Evolutionary conservation across 2,797 vertebrate genomes (phyloP), one percentile per base, ranked within the genome.

Genomic region (Meriones psammophilus): DNA sequence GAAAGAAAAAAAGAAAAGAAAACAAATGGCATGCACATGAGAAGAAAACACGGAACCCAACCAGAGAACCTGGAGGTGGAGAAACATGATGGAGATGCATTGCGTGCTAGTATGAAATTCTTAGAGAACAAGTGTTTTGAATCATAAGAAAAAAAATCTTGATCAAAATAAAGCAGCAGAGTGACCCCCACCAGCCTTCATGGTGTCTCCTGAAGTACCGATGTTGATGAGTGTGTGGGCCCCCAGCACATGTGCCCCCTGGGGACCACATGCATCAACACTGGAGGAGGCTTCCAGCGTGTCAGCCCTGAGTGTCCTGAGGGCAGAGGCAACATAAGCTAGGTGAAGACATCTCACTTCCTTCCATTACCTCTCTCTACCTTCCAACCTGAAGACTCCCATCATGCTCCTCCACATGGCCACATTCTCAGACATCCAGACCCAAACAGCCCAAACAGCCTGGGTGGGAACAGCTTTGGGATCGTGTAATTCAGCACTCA

Each of bases 401-500:
- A 98, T 99, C 56, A 99, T 99, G 0, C 99, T 99, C 50, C 99
- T 99, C 98, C 99, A 99, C 78, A 99, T 99, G 99, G 99, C 99
- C 8, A 99, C 99, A 0, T 99, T 99, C 0, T 98, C 98, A 99
- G 26, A 97, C 46, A 50, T 50, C 99, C 0, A 99, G 99, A n/a
- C n/a, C n/a, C n/a, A n/a, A n/a, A n/a, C n/a, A 2, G 99, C 99
- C 0, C 46, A 50, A 99, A 99, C 98, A 99, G 99, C 98, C 98
- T 99, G 5, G 99, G 99, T 0, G 99, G 99, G 28, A 99, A 99
- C 95, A 97, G 98, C n/a, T n/a, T n/a, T n/a, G n/a, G n/a, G n/a
- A n/a, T n/a, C n/a, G n/a, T n/a, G 99, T 99, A 39, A 39, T 39
- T 39, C 39, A 39, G 39, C 39, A 39, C 39, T 39, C 39, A 39